phyloP scores from a whole-genome alignment of 2,797 vertebrate species.

The Manis pentadactyla region DNA sequence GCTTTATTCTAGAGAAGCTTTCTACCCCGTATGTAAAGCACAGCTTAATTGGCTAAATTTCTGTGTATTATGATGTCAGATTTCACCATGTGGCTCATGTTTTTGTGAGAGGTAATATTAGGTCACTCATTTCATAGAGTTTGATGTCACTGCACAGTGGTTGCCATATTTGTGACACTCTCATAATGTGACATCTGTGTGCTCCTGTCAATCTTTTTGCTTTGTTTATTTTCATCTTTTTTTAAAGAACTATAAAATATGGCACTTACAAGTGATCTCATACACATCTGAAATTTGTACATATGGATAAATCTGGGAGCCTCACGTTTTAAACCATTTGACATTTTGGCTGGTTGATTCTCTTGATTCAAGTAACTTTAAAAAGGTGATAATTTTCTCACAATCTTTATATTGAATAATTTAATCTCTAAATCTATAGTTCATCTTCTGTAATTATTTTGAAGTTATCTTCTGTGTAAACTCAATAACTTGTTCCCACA shows the following conservation, averaged over 20 bases:
- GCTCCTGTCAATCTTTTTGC: slow-evolving; percentile 61
- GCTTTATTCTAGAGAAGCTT: slow-evolving; percentile 93
- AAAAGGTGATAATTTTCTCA: slow-evolving; percentile 50
- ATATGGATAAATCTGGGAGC: neutral
- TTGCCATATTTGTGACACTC: slow-evolving; percentile 52
- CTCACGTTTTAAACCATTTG: slow-evolving; percentile 45
- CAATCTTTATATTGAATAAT: slow-evolving; percentile 35
- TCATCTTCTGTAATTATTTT: slow-evolving; percentile 67
- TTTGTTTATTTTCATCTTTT: slow-evolving; percentile 63
- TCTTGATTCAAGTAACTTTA: slow-evolving; percentile 52
- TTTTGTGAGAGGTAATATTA: slow-evolving; percentile 7
- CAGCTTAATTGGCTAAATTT: slow-evolving; percentile 55
- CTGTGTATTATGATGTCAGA: slow-evolving; percentile 65
- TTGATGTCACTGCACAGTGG: slow-evolving; percentile 49
- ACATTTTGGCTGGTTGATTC: slow-evolving; percentile 35
- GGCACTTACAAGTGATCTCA: slow-evolving; percentile 65
- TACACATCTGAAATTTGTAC: neutral
- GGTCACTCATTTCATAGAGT: slow-evolving; percentile 48
- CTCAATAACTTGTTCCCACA: slow-evolving; percentile 45
- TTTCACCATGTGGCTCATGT: slow-evolving; percentile 3
- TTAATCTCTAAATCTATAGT: slow-evolving; percentile 43
- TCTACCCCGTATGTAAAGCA: slow-evolving; percentile 79
- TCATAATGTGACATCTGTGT: slow-evolving; percentile 59
- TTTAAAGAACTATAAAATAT: slow-evolving; percentile 49
- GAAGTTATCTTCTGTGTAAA: slow-evolving; percentile 53